Percentiles rank a stretch among this genome's conserved stretches.
Evolutionary conservation across 2,797 vertebrate species (phyloP).

Genomic region (Propithecus perrieri): DNA sequence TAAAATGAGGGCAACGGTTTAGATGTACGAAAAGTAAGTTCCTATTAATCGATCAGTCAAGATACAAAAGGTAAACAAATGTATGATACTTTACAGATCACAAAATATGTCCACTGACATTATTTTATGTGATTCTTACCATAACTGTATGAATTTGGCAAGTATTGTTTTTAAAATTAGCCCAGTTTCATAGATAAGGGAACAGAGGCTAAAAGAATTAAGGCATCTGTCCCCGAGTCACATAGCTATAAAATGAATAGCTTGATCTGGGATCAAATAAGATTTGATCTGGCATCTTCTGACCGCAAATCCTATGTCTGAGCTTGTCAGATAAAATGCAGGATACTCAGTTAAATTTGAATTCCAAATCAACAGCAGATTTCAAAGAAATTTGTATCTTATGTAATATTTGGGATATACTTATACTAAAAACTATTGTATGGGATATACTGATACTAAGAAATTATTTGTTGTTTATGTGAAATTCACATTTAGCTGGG

Average conservation of each 20-base stretch:
- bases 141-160: neutral
- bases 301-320: neutral
- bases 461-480: neutral
- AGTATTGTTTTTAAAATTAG: neutral
- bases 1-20: neutral
- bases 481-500: neutral
- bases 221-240: neutral
- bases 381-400: neutral
- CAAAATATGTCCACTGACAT: rapidly evolving
- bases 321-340: neutral
- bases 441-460: neutral
- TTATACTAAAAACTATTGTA: neutral
- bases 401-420: neutral
- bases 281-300: neutral
- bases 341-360: neutral
- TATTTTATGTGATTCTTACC: neutral
- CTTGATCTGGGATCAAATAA: neutral
- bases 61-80: neutral
- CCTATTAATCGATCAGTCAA: neutral
- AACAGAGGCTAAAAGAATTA: neutral
- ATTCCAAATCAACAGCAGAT: neutral
- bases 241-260: neutral
- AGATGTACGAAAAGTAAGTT: neutral
- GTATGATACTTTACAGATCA: neutral
- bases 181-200: neutral